Evolutionary conservation across 64 coral and sea anemone species (phyloP).

Genomic region (Dendrophyllia cribrosa): DNA sequence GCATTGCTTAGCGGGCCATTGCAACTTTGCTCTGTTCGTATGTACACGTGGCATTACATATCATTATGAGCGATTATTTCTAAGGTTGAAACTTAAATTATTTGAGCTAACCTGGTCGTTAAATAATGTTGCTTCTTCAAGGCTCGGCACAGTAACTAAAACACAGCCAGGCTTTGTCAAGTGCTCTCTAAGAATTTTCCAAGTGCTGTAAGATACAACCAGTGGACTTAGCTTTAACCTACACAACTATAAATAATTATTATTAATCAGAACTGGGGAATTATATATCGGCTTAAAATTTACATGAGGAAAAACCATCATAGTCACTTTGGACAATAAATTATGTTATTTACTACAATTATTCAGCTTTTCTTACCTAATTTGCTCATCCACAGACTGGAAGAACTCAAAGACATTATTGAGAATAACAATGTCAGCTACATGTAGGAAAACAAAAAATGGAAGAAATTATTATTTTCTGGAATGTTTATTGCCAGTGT

Average conservation of each 20-base stretch:
- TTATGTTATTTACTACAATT: neutral
- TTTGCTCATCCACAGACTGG: conserved; percentile 68
- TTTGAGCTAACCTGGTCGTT: conserved; percentile 18
- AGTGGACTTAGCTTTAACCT: neutral
- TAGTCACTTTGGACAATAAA: too few species aligned
- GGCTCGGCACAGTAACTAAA: conserved; percentile 80
- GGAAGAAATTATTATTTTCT: neutral
- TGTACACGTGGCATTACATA: too few species aligned
- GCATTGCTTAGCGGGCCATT: too few species aligned
- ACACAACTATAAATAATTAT: too few species aligned
- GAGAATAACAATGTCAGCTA: conserved; percentile 84
- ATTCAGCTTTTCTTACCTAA: conserved; percentile 48
- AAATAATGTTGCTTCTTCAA: conserved; percentile 62
- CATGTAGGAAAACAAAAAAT: neutral
- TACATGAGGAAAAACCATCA: too few species aligned
- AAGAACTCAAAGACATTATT: conserved; percentile 96
- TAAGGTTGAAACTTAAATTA: too few species aligned
- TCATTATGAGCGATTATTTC: too few species aligned
- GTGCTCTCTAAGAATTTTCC: conserved; percentile 59
- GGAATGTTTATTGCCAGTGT: neutral
- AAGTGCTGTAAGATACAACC: conserved; percentile 53
- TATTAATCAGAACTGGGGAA: too few species aligned
- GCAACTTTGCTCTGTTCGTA: too few species aligned
- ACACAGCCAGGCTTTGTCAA: conserved; percentile 84
- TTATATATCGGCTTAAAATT: too few species aligned